Evolutionary conservation across 64 coral and sea anemone genomes (phyloP), one percentile per base, ranked within the genome.

Genomic region (Montipora sp.): DNA sequence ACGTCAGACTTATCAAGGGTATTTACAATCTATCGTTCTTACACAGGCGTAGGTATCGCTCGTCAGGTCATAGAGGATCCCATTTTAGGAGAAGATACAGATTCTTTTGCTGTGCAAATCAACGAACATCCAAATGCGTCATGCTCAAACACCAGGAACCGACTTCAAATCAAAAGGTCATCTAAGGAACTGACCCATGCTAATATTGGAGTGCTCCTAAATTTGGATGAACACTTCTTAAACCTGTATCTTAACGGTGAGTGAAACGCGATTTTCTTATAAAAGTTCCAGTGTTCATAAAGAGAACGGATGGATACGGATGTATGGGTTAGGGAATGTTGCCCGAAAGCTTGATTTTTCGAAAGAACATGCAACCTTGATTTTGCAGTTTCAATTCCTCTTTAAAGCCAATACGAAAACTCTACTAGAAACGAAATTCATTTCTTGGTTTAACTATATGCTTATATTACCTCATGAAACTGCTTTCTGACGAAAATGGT

Each of bases 241-340:
- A 96, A 91, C 76, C 12, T 96, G 24, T 96, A 94, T 58, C 85
- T 96, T 20, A 96, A 96, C 22, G 92, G 95, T 96, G 91, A 88
- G 89, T 36, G 11, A 57, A 8, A 57, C 53, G 6, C 53, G 53
- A 57, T 36, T 36, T 36, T 1, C 27, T 36, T 36, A 36, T 36
- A 36, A 36, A 36, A 36, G 27, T 36, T 36, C 27, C 27, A 36
- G 27, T 36, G 27, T 36, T 1, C 27, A 48, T 45, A 3, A 47
- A 36, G 43, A 36, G 47, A 9, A 3, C 4, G 47, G 46, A 47
- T 80, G 16, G 27, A 36, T 36, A 36, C 27, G 27, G 27, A 36
- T 36, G 27, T 36, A 36, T 36, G 1, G 27, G 27, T 36, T 36
- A 36, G 27, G 27, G 27, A 36, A 36, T 36, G 27, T 36, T 36